Evolutionary conservation across 2,113 vertebrate species (phyloP), one percentile per base, ranked within the genome.

Genomic region (Orthochromis malagaraziensis): DNA sequence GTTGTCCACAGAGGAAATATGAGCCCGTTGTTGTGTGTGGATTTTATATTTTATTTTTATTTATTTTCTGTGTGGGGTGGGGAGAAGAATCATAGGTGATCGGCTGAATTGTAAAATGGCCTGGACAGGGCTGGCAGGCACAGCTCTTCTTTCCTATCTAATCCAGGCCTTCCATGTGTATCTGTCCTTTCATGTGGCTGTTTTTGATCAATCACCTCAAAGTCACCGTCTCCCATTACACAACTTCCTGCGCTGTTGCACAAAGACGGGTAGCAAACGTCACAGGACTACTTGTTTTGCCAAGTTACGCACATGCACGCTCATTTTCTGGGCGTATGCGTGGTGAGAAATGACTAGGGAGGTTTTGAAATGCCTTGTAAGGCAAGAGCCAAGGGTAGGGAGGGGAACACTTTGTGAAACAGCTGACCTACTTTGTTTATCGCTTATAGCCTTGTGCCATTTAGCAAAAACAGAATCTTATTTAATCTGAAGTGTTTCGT

Each of bases 221-320:
- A 84, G 87, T 79, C 84, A 83, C 84, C 1, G 2, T 77, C 79
- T 88, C 84, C 45, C 57, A 51, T 91, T 87, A 82, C 79, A 60
- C 89, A 92, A 93, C 85, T 89, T 95, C 90, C 85, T 84, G 79
- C n/a, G 79, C 54, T 87, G 51, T 89, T 89, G 79, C 65, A 33
- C 87, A 86, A 35, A 79, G 75, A 38, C 5, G n/a, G 33, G 38
- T 7, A 4, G 29, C 35, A 3, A 85, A 38, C 90, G 86, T 95
- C 95, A 94, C 6, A 79, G 82, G 47, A 21, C 40, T 38, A 13
- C 81, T 58, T 79, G 58, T 57, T 91, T 89, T 24, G 83, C 77
- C 85, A 86, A 91, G 75, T 86, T 83, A 79, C 80, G 57, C 83
- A 89, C 82, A 90, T 24, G 79, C 54, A 47, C 10, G 10, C 38